Conservation (phyloP, 1,140 invertebrate species). For the Ceratina calcarata region DNA sequence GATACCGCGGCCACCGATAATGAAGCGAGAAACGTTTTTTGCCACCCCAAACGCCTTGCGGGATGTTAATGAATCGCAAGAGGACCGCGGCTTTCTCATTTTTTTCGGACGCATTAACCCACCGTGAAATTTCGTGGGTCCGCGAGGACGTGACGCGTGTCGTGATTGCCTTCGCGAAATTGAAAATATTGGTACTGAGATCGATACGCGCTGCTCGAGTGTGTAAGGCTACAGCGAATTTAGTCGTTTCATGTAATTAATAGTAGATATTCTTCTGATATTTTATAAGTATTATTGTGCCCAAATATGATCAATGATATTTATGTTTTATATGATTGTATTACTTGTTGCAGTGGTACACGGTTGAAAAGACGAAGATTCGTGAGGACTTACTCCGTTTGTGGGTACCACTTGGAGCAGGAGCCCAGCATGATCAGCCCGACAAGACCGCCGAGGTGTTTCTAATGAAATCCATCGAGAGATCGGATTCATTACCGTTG, state of each 20-base stretch:
- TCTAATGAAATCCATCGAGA: slow-evolving; percentile 83
- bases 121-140: slow-evolving; percentile 15
- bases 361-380: slow-evolving; percentile 75
- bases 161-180: slow-evolving; percentile 41
- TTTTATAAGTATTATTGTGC: no score
- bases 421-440: slow-evolving; percentile 71
- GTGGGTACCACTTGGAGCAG: slow-evolving; percentile 81
- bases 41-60: slow-evolving; percentile 51
- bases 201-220: neutral
- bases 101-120: slow-evolving; percentile 42
- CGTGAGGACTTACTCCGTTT: slow-evolving; percentile 73
- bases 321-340: neutral
- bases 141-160: slow-evolving; percentile 22
- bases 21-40: slow-evolving; percentile 64
- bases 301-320: no score
- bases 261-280: no score
- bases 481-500: slow-evolving; percentile 84
- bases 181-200: slow-evolving; percentile 20
- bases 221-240: no score
- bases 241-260: no score
- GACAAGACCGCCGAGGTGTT: slow-evolving; percentile 85
- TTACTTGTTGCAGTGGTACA: slow-evolving; percentile 81
- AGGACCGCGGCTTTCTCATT: slow-evolving; percentile 26
- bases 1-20: slow-evolving; percentile 56
- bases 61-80: slow-evolving; percentile 59